Evolutionary conservation across 1,140 invertebrate genomes (phyloP).

Genomic region (Neodiprion pinetum): DNA sequence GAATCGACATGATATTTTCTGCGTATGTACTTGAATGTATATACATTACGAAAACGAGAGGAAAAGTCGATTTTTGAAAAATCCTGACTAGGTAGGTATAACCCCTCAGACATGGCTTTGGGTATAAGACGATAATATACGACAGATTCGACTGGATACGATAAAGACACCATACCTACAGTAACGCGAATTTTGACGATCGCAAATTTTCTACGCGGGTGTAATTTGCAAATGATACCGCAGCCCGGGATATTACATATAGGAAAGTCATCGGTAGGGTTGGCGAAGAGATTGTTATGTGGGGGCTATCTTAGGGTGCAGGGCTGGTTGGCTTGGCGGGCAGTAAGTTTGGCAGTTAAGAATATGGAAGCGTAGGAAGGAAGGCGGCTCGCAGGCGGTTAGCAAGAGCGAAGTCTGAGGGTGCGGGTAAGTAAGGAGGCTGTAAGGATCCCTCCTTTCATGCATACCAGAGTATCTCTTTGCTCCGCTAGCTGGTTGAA

Average conservation of each 20-base stretch:
- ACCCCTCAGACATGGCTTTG: no score
- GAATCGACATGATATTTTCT: no score
- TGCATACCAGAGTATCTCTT: slow-evolving; percentile 49
- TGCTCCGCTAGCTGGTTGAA: background rate
- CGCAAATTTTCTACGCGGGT: background rate
- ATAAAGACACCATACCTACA: no score
- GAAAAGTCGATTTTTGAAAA: no score
- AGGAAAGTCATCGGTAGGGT: background rate
- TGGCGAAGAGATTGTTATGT: slow-evolving; percentile 16
- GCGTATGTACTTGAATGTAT: no score
- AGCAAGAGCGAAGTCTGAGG: slow-evolving; percentile 15
- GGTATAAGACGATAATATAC: no score
- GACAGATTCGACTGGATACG: no score
- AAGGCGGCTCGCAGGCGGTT: slow-evolving; percentile 20
- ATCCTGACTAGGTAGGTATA: no score
- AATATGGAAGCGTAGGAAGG: slow-evolving; percentile 33
- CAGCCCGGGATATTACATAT: background rate
- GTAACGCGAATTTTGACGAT: no score
- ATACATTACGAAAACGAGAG: no score
- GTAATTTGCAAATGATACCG: slow-evolving; percentile 5
- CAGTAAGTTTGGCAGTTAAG: slow-evolving; percentile 47
- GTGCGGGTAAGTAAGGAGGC: slow-evolving; percentile 16
- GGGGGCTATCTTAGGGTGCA: background rate
- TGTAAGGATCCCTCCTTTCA: slow-evolving; percentile 42
- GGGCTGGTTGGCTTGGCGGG: background rate